Evolutionary conservation across 2,113 vertebrate species (phyloP).

Genomic region (Gopherus evgoodei): DNA sequence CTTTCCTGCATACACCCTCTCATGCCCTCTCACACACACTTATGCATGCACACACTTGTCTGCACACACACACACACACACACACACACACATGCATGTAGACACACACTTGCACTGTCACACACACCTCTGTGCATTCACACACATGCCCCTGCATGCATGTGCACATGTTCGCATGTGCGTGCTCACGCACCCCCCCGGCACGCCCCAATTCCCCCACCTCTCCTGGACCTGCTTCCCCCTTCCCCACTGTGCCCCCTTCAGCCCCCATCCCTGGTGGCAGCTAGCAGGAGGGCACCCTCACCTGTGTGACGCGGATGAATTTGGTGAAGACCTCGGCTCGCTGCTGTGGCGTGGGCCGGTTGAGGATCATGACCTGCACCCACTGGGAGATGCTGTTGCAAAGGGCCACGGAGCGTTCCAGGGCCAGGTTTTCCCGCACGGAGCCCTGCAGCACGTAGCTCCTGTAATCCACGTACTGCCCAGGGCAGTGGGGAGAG

Average conservation of each 20-base stretch:
- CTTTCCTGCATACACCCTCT: neutral
- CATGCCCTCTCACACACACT: neutral
- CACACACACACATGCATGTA: neutral
- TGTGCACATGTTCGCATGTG: neutral
- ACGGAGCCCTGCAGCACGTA: slow-evolving; percentile 89
- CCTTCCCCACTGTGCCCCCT: neutral
- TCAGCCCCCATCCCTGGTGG: neutral
- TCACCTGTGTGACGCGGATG: slow-evolving; percentile 91
- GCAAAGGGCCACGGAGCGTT: slow-evolving; percentile 89
- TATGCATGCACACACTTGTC: neutral
- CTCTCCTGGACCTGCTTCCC: neutral
- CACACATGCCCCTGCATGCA: neutral
- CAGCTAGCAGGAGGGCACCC: neutral
- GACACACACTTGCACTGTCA: no score
- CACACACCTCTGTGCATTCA: neutral
- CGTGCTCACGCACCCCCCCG: neutral
- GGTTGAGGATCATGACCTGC: slow-evolving; percentile 93
- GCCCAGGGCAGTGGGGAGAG: neutral
- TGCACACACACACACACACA: neutral
- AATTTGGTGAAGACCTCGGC: slow-evolving; percentile 93
- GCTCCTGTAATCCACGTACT: slow-evolving; percentile 90
- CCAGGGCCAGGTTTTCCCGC: slow-evolving; percentile 85
- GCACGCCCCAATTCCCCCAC: neutral
- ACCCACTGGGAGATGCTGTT: slow-evolving; percentile 96
- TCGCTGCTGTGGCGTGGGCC: slow-evolving; percentile 90